Evolutionary conservation across 2,797 vertebrate genomes (phyloP).

Genomic region (Hephaestus fuliginosus): DNA sequence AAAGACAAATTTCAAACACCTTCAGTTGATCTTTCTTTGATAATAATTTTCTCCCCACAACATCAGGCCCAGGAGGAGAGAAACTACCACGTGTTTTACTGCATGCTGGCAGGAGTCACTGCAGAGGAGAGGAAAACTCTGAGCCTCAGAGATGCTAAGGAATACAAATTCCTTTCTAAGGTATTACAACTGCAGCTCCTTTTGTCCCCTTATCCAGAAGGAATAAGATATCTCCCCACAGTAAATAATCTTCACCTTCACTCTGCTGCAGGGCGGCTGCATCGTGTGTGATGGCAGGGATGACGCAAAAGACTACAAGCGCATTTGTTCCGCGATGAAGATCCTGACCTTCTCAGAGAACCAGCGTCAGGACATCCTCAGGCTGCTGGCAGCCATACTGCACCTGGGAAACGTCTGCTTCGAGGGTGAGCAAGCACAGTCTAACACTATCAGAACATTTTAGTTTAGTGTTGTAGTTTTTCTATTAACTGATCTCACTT

Average conservation of each 20-base stretch:
- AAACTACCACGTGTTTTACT: constrained; percentile 98
- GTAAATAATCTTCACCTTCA: neutral
- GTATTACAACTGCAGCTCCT: constrained; percentile 70
- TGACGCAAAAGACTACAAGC: constrained; percentile 87
- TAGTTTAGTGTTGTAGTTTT: neutral
- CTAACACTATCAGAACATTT: neutral
- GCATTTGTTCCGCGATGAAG: constrained; percentile 90
- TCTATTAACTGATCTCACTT: neutral
- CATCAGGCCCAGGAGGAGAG: constrained; percentile 90
- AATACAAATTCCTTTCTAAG: constrained; percentile 92
- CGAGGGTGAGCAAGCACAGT: constrained; percentile 81
- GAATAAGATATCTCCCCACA: neutral
- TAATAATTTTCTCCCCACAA: neutral
- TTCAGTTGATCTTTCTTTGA: constrained; percentile 7
- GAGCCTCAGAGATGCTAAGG: constrained; percentile 85
- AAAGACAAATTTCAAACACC: neutral
- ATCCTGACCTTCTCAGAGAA: constrained; percentile 91
- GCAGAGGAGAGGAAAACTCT: constrained; percentile 89
- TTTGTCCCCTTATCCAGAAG: neutral
- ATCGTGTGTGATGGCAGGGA: constrained; percentile 85
- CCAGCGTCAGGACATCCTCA: constrained; percentile 90
- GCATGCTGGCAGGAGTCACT: constrained; percentile 91
- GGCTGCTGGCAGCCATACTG: constrained; percentile 92
- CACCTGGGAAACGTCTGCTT: constrained; percentile 94
- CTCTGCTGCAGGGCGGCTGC: constrained; percentile 87